Evolutionary conservation across 2,113 vertebrate genomes (phyloP).

Genomic region (Menura novaehollandiae): DNA sequence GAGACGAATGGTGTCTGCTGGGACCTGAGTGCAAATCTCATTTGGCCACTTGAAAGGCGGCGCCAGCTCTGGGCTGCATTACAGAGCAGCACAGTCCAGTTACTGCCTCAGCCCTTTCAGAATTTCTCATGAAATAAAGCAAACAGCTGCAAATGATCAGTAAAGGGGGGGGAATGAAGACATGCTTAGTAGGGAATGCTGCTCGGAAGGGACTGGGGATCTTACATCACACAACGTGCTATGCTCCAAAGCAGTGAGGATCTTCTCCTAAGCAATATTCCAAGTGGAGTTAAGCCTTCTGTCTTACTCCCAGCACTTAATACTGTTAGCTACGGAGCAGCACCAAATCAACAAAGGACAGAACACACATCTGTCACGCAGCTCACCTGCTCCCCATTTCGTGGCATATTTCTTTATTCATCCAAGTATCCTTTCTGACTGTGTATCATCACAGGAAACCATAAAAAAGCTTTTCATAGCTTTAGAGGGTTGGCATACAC

Average conservation of each 20-base stretch:
- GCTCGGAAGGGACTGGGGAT: conserved; percentile 7
- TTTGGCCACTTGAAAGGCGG: not conserved
- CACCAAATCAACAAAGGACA: not conserved
- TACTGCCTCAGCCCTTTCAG: not conserved
- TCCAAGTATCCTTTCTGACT: not conserved
- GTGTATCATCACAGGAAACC: conserved; percentile 5
- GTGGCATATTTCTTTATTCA: not conserved
- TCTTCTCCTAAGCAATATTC: not conserved
- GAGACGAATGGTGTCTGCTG: not conserved
- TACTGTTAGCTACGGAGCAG: not conserved
- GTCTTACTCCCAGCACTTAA: not conserved
- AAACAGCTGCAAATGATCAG: conserved; percentile 47
- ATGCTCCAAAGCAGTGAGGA: not conserved
- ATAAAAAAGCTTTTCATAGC: conserved; percentile 25
- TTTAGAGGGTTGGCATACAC: not conserved
- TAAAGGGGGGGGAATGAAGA: not conserved
- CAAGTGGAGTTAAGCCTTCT: not conserved
- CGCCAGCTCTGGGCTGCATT: conserved; percentile 6
- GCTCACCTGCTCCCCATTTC: conserved; percentile 15
- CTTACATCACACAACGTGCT: not conserved
- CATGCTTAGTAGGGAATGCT: not conserved
- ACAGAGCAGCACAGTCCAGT: not conserved
- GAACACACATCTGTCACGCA: not conserved
- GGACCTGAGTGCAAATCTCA: not conserved
- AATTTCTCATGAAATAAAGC: not conserved